These are phyloP conservation scores for Aquatica leii DNA, from an alignment of 2,888 invertebrate genomes.

Conservation along the genomic window DNA sequence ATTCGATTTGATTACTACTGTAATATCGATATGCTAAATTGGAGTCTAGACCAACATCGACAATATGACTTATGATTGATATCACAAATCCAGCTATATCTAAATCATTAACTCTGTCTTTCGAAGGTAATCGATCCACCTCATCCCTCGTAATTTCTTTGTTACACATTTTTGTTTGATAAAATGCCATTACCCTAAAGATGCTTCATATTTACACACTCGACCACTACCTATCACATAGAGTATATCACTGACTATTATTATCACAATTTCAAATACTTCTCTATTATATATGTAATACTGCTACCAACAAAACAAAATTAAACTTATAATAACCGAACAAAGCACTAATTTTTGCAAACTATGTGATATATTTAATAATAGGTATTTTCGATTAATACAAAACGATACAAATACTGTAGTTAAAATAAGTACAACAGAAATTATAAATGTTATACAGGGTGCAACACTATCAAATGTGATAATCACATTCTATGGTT, in stretches of 20 bases:
- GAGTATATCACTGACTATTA: neutral
- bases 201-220: neutral
- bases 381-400: too few relatives aligned
- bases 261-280: slow-evolving; percentile 1
- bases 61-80: slow-evolving; percentile 73
- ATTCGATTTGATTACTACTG: slow-evolving; percentile 63
- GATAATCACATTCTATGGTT: too few relatives aligned
- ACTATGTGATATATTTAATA: too few relatives aligned
- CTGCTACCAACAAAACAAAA: too few relatives aligned
- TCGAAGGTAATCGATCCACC: slow-evolving; percentile 68
- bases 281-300: too few relatives aligned
- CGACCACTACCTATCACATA: neutral
- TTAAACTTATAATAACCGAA: too few relatives aligned
- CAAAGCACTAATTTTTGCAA: too few relatives aligned
- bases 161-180: slow-evolving; percentile 28
- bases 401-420: too few relatives aligned
- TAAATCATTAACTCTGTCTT: slow-evolving; percentile 66
- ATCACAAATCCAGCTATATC: slow-evolving; percentile 72
- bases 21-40: slow-evolving; percentile 75
- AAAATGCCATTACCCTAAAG: slow-evolving; percentile 26
- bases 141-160: slow-evolving; percentile 60
- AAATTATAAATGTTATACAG: too few relatives aligned
- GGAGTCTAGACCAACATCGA: slow-evolving; percentile 74
- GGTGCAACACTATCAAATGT: too few relatives aligned
- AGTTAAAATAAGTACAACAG: too few relatives aligned